A percentile compares a stretch with the other conserved stretches of the same genome.
These are phyloP conservation scores for Variabilichromis moorii DNA, from an alignment of 2,113 vertebrate genomes.

Conservation along the genomic window DNA sequence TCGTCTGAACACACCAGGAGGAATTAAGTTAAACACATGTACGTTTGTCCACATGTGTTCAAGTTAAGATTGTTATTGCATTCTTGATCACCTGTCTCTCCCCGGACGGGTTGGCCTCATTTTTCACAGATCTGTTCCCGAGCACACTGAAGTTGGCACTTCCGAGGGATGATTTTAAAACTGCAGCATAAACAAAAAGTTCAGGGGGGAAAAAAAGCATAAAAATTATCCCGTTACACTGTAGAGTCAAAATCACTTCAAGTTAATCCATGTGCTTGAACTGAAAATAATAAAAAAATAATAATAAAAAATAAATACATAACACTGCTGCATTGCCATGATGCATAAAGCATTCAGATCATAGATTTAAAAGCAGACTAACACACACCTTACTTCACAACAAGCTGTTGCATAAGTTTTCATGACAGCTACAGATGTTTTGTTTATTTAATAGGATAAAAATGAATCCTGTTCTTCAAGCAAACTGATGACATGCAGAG, in stretches of 20 bases:
- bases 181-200: conserved; percentile 29
- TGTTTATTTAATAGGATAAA: not conserved
- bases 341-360: not conserved
- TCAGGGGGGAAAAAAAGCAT: fast-evolving
- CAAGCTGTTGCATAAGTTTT: not conserved
- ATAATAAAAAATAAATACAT: not conserved
- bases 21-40: not conserved
- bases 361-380: not conserved
- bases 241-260: not conserved
- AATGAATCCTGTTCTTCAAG: not conserved
- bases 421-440: not conserved
- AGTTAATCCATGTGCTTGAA: not conserved
- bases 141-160: conserved; percentile 90
- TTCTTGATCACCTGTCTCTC: conserved; percentile 81
- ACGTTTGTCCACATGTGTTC: not conserved
- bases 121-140: conserved; percentile 81
- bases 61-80: not conserved
- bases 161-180: conserved; percentile 85
- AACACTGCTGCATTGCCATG: not conserved
- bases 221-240: not conserved
- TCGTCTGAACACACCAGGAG: conserved; percentile 62
- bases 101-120: conserved; percentile 77
- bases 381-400: not conserved
- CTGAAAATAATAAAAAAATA: not conserved
- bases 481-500: not conserved